Evolutionary conservation across 2,797 vertebrate species (phyloP).

Genomic region (Molossus alvarezi): DNA sequence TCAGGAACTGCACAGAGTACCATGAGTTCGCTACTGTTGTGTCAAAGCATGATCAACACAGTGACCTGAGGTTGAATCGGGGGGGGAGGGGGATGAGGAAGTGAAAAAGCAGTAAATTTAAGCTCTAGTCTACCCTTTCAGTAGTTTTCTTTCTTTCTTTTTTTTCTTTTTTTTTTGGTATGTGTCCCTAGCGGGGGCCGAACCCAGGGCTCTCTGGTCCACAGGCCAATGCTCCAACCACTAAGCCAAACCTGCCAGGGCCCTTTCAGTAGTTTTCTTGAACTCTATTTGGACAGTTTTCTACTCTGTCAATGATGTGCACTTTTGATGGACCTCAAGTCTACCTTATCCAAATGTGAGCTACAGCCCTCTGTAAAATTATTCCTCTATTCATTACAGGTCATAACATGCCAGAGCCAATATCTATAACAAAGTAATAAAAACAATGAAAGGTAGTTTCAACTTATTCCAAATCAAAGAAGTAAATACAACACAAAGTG

Average conservation of each 20-base stretch:
- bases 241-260: no score
- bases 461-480: constrained; percentile 15
- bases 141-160: neutral
- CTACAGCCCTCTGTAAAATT: constrained; percentile 71
- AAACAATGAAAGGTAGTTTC: neutral
- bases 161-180: no score
- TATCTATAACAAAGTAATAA: neutral
- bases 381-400: constrained; percentile 67
- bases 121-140: neutral
- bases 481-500: neutral
- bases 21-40: constrained; percentile 80
- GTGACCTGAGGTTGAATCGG: neutral
- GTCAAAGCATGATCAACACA: constrained; percentile 78
- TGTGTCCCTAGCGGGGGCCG: no score
- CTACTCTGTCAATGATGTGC: neutral
- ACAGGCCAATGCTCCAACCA: no score
- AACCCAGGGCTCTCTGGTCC: no score
- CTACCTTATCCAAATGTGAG: constrained; percentile 68
- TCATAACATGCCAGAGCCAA: constrained; percentile 56
- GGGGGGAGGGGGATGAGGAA: constrained; percentile 29
- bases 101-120: neutral
- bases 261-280: neutral
- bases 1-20: constrained; percentile 4
- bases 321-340: constrained; percentile 17
- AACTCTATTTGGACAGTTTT: neutral